Conservation (phyloP, 2,797 vertebrate genomes). For the Petrocephalus sullivani region DNA sequence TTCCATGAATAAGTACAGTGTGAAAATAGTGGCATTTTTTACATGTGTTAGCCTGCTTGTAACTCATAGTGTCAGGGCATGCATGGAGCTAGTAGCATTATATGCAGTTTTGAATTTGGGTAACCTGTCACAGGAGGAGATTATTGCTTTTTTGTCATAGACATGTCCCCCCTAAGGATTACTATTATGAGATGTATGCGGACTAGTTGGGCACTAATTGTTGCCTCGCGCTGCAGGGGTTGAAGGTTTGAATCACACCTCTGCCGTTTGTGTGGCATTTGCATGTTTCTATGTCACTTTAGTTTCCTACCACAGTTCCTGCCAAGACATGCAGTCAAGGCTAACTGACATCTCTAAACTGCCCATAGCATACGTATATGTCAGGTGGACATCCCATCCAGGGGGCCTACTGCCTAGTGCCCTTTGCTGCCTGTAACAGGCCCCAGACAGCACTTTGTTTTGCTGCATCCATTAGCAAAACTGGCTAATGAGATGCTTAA, state of each 20-base stretch:
- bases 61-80: not conserved
- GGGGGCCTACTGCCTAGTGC: not conserved
- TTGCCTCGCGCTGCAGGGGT: not conserved
- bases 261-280: not conserved
- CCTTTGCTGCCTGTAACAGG: not conserved
- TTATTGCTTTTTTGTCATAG: not conserved
- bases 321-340: not conserved
- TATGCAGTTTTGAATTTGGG: not conserved
- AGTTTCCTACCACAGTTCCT: not conserved
- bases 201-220: not conserved
- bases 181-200: not conserved
- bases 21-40: not conserved
- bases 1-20: not conserved
- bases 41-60: not conserved
- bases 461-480: constrained; percentile 15
- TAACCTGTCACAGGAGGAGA: not conserved
- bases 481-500: not conserved
- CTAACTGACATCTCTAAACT: not conserved
- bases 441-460: not conserved
- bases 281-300: not conserved
- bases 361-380: not conserved
- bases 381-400: not conserved
- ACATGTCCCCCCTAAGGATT: not conserved
- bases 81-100: not conserved
- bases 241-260: not conserved